These are phyloP conservation scores for Diarsia dahlii DNA, from an alignment of 2,888 invertebrate species.

Conservation along the genomic window DNA sequence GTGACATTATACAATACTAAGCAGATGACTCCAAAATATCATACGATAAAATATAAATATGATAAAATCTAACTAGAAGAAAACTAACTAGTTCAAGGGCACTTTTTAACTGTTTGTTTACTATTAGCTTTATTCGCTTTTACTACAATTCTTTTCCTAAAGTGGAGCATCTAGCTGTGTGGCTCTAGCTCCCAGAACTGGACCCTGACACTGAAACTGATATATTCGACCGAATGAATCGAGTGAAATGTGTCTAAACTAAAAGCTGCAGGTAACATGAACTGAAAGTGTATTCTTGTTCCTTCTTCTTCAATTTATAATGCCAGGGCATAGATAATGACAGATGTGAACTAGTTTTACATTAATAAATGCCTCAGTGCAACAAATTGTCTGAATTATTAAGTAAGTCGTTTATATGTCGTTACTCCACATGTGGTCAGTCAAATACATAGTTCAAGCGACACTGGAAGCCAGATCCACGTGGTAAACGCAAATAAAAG, in stretches of 20 bases:
- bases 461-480: constrained; percentile 36
- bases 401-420: constrained; percentile 2
- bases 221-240: neutral
- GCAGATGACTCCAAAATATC: too few species aligned
- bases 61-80: neutral
- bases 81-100: neutral
- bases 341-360: neutral
- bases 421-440: constrained; percentile 34
- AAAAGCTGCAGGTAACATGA: too few species aligned
- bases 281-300: neutral
- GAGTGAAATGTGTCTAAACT: neutral
- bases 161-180: neutral
- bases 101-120: neutral
- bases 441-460: constrained; percentile 28
- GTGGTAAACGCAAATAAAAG: constrained; percentile 59
- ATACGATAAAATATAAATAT: too few species aligned
- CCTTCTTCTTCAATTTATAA: too few species aligned
- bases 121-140: neutral
- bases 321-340: neutral
- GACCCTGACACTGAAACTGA: neutral
- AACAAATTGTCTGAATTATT: constrained; percentile 17
- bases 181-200: neutral
- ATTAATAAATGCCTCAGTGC: neutral
- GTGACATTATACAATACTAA: too few species aligned
- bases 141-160: neutral